Conservation (phyloP, 2,888 invertebrate species). For the Drosophila formosana region DNA sequence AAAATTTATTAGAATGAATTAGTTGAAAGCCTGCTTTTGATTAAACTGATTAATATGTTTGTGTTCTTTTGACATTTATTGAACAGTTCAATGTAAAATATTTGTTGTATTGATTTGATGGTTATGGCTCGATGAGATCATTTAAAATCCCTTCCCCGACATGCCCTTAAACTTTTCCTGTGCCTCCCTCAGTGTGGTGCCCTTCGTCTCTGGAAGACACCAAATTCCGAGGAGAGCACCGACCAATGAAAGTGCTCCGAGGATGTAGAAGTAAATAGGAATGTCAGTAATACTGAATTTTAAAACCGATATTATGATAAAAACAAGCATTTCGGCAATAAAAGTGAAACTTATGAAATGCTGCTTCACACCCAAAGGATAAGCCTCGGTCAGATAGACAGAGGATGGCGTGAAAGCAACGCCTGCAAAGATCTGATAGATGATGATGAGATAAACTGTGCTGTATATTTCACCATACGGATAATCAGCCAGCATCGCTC, state of each 20-base stretch:
- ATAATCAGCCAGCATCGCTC: not conserved
- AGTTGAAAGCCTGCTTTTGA: not conserved
- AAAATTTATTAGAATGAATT: not conserved
- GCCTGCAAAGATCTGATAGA: constrained; percentile 69
- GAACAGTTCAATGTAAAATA: not conserved
- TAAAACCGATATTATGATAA: constrained; percentile 46
- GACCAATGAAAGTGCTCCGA: constrained; percentile 58
- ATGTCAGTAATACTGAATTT: not conserved
- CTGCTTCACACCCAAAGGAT: constrained; percentile 77
- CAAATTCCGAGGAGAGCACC: constrained; percentile 58
- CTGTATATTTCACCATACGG: not conserved
- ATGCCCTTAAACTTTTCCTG: constrained; percentile 26
- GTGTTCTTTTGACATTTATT: constrained; percentile 9
- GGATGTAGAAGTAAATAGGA: constrained; percentile 53
- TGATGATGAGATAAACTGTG: constrained; percentile 43
- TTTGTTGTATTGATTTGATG: not conserved
- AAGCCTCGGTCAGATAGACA: constrained; percentile 73
- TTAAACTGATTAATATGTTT: not conserved
- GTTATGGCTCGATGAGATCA: too few relatives aligned
- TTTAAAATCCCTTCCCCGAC: not conserved
- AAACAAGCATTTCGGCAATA: constrained; percentile 62
- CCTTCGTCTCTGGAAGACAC: constrained; percentile 77
- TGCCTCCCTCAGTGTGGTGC: constrained; percentile 64
- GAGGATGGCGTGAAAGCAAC: constrained; percentile 55
- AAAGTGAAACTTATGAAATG: constrained; percentile 68